Base-by-base conservation (phyloP, 2,113 vertebrate species). In the Leptobrachium ailaonicum region DNA sequence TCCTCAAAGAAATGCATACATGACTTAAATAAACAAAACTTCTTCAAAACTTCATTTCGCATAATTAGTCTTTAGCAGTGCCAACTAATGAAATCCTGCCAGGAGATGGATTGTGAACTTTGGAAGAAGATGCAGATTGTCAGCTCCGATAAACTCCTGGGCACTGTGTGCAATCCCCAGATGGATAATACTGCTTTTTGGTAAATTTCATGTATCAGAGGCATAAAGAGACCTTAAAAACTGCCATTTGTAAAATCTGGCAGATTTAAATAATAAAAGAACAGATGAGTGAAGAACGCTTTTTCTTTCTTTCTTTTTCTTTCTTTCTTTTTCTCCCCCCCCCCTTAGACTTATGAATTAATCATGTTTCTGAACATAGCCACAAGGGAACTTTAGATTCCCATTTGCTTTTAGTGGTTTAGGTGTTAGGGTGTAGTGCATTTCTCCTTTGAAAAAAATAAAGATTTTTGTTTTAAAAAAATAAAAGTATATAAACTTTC, bases 1-100 rank as follows among this genome's bases (percentile, higher is more conserved):
- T 54, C 67, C 87, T 84, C 85, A 84, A 2, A 42, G 82, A 82
- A 83, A 71, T 79, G 53, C 66, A 82, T 86, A 77, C 77, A 82
- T 82, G 84, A 76, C 40, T 71, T 83, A 41, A 79, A 79, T 53
- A 64, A 14, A 82, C 73, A 69, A 53, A 76, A 6, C 47, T 85
- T 73, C 82, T 9, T 41, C 44, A 75, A 41, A 76, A 83, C 0
- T 58, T 8, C 8, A 4, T 3, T 79, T 2, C 0, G 7, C n/a
- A 6, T 82, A 78, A 62, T 56, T 1, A 0, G 40, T 1, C 0
- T 6, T 0, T 0, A n/a, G 43, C 43, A 62, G 6, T 13, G 40
- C 79, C 77, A 81, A 32, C n/a, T 40, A 64, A 56, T 67, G 2
- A 41, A 63, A 13, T 7, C 6, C 84, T 60, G 10, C n/a, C 2